phyloP scores from a whole-genome alignment of 2,888 invertebrate species.

The Dryococelus australis region DNA sequence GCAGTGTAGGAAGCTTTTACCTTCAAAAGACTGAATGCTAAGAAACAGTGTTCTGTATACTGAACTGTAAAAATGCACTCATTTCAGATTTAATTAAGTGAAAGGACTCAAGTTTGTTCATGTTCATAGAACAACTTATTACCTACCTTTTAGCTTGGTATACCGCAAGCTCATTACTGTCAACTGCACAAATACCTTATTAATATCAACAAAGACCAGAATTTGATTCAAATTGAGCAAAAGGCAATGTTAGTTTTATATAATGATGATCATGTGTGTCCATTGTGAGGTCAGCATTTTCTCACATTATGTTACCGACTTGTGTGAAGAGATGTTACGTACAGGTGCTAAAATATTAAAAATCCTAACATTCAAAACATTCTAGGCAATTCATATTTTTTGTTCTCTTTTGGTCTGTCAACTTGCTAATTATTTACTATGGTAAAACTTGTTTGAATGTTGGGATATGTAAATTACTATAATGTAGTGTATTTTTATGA shows the following conservation, averaged over 20 bases:
- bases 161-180: no score
- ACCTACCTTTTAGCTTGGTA: no score
- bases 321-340: neutral
- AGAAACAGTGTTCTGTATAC: no score
- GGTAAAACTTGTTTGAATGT: neutral
- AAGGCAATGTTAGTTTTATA: neutral
- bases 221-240: neutral
- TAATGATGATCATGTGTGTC: neutral
- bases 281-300: neutral
- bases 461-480: constrained; percentile 2
- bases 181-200: no score
- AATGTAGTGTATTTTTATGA: constrained; percentile 2
- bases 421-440: neutral
- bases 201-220: no score
- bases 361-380: neutral
- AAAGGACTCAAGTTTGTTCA: no score
- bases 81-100: no score
- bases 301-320: neutral
- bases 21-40: no score
- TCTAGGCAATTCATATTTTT: neutral
- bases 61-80: no score
- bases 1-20: no score
- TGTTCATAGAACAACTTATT: no score
- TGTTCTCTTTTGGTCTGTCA: neutral
- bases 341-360: neutral